A percentile compares a stretch with the other conserved stretches of the same genome.
Evolutionary conservation across 2,797 vertebrate genomes (phyloP).

Genomic region (Arctocebus calabarensis): DNA sequence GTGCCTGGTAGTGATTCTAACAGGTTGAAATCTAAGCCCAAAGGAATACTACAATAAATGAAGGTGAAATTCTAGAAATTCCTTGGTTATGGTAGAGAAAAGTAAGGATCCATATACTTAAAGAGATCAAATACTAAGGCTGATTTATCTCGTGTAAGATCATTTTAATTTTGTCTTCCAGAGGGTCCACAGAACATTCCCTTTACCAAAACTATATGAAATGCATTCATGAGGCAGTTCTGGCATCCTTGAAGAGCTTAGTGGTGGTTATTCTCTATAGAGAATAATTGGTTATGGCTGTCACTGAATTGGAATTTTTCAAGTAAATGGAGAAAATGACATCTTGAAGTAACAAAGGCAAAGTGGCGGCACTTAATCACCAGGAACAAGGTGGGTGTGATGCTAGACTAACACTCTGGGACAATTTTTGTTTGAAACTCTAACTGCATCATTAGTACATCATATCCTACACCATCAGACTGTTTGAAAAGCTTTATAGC

Average conservation of each 20-base stretch:
- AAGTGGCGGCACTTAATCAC: not conserved
- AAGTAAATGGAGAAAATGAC: not conserved
- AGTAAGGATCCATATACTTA: not conserved
- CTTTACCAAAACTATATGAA: not conserved
- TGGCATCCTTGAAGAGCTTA: not conserved
- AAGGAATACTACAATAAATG: not conserved
- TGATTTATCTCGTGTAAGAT: not conserved
- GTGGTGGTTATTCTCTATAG: not conserved
- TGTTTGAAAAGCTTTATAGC: not conserved
- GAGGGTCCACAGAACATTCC: not conserved
- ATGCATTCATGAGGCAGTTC: not conserved
- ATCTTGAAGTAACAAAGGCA: not conserved
- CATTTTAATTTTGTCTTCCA: not conserved
- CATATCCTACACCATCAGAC: not conserved
- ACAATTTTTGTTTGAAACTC: not conserved
- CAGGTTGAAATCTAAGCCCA: not conserved
- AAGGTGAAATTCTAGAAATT: conserved; percentile 44
- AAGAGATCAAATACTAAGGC: not conserved
- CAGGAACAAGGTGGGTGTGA: not conserved
- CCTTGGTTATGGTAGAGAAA: not conserved
- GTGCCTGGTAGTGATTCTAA: not conserved
- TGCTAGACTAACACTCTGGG: not conserved
- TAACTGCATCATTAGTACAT: not conserved
- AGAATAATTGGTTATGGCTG: not conserved
- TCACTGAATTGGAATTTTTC: not conserved